Base-by-base conservation (phyloP, 2,797 vertebrate genomes). In the Trachurus trachurus region DNA sequence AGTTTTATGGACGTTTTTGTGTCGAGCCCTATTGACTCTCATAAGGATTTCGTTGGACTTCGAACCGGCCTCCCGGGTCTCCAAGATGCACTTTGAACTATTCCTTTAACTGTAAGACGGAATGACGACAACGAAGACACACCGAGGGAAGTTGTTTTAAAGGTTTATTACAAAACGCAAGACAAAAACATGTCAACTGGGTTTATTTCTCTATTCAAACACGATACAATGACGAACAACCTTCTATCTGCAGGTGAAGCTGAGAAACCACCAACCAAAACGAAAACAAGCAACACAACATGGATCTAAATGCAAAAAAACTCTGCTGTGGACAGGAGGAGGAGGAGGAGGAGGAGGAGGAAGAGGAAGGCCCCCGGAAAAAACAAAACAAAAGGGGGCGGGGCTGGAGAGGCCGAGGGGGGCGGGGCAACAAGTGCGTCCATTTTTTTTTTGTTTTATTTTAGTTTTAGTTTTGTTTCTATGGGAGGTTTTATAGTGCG, bases 121-220 rank as follows among this genome's bases (percentile, higher is more conserved):
- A 73, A 15, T 11, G 45, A 74, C 3, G 9, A 29, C 58, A 73
- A 15, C 9, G 45, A 74, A 3, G 9, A 26, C 58, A 74, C 17
- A 44, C 8, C 47, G 13, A 73, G n/a, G 29, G 44, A 66, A 63
- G 26, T 84, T 86, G 44, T 92, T 93, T 88, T 66, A 87, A 88
- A 86, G 78, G 80, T 95, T 95, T 95, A 95, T 95, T 95, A 95
- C 88, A 95, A 95, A 95, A 93, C 75, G 84, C 85, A 93, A 92
- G 93, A 93, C 92, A 90, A 80, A 80, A 93, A 26, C 89, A 94
- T 87, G 85, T 91, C 86, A 90, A 92, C 83, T 80, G 86, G 88
- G 75, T 86, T 92, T 91, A 90, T 91, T 91, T 92, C 95, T 94
- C 26, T 26, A 94, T 91, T 85, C 89, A 93, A 95, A 95, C 95